phyloP scores from a whole-genome alignment of 2,888 invertebrate species.

The Hanleya hanleyi region DNA sequence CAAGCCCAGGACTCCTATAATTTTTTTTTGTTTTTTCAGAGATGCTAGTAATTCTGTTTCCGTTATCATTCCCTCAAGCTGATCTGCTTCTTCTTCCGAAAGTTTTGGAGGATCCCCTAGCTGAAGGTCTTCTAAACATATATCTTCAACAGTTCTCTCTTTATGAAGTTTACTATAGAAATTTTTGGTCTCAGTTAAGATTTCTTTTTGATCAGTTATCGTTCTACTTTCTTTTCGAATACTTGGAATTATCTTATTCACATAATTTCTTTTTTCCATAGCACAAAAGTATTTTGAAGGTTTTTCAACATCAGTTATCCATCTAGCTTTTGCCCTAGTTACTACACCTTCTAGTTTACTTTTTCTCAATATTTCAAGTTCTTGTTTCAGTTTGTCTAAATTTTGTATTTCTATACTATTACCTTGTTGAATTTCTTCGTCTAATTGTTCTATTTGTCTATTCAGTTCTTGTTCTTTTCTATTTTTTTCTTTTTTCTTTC shows the following conservation, averaged over 20 bases:
- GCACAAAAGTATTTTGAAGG: neutral
- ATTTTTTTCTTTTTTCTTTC: constrained; percentile 20
- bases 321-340: neutral
- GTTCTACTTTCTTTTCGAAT: neutral
- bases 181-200: too few relatives aligned
- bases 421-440: neutral
- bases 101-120: neutral
- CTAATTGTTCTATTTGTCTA: neutral
- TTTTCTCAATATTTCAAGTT: neutral
- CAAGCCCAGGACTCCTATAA: neutral
- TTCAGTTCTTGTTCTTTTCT: neutral
- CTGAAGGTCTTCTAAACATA: neutral
- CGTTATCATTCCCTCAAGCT: neutral
- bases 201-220: neutral
- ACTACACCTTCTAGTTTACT: neutral
- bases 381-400: neutral
- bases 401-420: neutral
- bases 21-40: neutral
- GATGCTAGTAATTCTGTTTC: neutral
- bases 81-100: neutral
- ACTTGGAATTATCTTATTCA: neutral
- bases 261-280: neutral
- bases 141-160: neutral
- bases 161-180: neutral
- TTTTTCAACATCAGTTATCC: neutral